A percentile compares a stretch with the other conserved stretches of the same genome.
These are phyloP conservation scores for Bradypodion pumilum DNA, from an alignment of 2,797 vertebrate genomes.

Conservation along the genomic window DNA sequence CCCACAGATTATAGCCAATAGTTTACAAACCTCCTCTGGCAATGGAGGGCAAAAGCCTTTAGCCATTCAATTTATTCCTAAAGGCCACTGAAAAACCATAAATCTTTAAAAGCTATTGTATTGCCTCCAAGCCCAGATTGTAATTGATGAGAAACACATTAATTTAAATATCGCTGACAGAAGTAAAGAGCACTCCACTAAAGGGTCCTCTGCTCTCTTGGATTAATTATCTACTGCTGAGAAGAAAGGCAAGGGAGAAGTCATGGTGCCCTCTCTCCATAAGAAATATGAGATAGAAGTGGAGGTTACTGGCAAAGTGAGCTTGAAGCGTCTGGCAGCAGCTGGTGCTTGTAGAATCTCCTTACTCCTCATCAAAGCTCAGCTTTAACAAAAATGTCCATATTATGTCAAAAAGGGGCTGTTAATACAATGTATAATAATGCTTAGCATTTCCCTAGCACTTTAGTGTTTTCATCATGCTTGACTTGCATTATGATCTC, in stretches of 20 bases:
- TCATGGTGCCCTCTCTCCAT: neutral
- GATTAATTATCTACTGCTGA: neutral
- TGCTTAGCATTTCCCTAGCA: neutral
- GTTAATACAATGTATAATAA: neutral
- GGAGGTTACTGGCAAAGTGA: neutral
- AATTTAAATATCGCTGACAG: neutral
- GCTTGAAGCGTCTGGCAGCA: too few relatives aligned
- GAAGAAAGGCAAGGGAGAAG: neutral
- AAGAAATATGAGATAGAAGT: neutral
- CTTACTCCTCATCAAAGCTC: neutral
- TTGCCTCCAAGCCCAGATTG: neutral
- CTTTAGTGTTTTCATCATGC: neutral
- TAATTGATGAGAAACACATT: neutral
- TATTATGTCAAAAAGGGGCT: neutral
- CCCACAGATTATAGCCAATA: neutral
- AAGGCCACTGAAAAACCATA: neutral
- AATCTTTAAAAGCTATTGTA: neutral
- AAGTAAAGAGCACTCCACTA: neutral
- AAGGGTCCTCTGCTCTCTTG: neutral
- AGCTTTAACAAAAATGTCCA: neutral
- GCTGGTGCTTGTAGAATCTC: neutral
- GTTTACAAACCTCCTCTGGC: neutral
- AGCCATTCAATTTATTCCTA: neutral
- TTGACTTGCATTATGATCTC: neutral
- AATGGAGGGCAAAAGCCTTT: neutral